Conservation (phyloP, 2,888 invertebrate species). For the Gandaritis pyraliata region DNA sequence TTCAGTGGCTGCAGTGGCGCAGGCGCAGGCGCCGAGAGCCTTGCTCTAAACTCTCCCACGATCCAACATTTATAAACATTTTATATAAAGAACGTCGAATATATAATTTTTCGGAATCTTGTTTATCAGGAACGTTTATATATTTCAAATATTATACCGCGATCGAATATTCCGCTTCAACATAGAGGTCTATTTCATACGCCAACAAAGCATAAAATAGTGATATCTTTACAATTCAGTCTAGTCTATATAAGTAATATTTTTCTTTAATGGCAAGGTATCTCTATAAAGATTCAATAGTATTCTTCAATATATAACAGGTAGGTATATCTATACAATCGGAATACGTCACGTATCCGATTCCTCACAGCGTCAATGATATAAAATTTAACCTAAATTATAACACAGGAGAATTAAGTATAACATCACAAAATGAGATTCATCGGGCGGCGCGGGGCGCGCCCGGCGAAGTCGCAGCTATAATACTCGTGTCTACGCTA, state of each 20-base stretch:
- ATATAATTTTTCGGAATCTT: slow-evolving; percentile 67
- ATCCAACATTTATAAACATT: slow-evolving; percentile 63
- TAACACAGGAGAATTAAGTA: slow-evolving; percentile 85
- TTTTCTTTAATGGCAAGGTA: slow-evolving; percentile 82
- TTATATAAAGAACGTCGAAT: slow-evolving; percentile 72
- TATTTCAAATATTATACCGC: slow-evolving; percentile 62
- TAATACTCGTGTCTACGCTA: slow-evolving; percentile 80
- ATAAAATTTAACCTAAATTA: slow-evolving; percentile 85
- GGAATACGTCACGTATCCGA: slow-evolving; percentile 78
- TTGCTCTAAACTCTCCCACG: slow-evolving; percentile 60
- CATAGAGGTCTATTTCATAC: slow-evolving; percentile 78
- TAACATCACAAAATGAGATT: slow-evolving; percentile 85
- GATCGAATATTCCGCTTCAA: slow-evolving; percentile 71
- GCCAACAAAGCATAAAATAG: slow-evolving; percentile 84
- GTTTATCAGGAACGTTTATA: slow-evolving; percentile 72
- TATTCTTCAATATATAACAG: slow-evolving; percentile 81
- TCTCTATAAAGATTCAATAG: slow-evolving; percentile 84
- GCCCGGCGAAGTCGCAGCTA: slow-evolving; percentile 82
- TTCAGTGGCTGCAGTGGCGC: slow-evolving; percentile 36
- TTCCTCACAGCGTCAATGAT: slow-evolving; percentile 84
- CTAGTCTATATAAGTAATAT: slow-evolving; percentile 81
- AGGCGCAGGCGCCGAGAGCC: slow-evolving; percentile 45
- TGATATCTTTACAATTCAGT: slow-evolving; percentile 84
- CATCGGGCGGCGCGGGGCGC: slow-evolving; percentile 77
- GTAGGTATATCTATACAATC: slow-evolving; percentile 81